These are phyloP conservation scores for Protobothrops mucrosquamatus DNA, from an alignment of 2,113 vertebrate species.

Conservation along the genomic window DNA sequence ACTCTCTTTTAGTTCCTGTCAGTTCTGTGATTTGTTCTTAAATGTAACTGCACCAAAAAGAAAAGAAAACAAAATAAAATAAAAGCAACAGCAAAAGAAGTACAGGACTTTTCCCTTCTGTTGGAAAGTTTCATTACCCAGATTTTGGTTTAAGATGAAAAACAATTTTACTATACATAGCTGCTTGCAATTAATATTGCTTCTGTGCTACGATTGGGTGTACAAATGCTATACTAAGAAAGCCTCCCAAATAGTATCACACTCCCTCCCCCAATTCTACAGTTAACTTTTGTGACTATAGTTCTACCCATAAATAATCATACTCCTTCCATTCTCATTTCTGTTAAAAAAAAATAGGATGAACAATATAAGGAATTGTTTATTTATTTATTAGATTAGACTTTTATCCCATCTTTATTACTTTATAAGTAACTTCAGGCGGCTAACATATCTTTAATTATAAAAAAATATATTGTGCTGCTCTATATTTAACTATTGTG, in stretches of 20 bases:
- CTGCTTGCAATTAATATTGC: constrained; percentile 35
- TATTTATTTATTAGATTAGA: not conserved
- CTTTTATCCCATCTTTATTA: not conserved
- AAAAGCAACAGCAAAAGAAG: not conserved
- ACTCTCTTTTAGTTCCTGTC: constrained; percentile 35
- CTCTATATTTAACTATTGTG: not conserved
- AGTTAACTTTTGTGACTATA: constrained; percentile 26
- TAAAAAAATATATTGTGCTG: not conserved
- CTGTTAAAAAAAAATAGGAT: not conserved
- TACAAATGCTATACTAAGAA: constrained; percentile 36
- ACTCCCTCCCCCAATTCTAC: not conserved
- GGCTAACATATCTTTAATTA: not conserved
- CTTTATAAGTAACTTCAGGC: not conserved
- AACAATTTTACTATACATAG: constrained; percentile 11
- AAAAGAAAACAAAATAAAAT: not conserved
- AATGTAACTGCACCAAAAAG: constrained; percentile 31
- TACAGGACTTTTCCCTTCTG: not conserved
- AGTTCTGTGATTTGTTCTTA: constrained; percentile 40
- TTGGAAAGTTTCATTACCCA: constrained; percentile 8
- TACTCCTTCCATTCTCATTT: not conserved
- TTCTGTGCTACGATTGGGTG: constrained; percentile 30
- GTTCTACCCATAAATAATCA: constrained; percentile 14
- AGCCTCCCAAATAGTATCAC: not conserved
- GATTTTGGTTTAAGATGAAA: constrained; percentile 23
- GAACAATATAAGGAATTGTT: not conserved